Evolutionary conservation across 2,888 invertebrate species (phyloP), one percentile per base, ranked within the genome.

Genomic region (Diarsia rubi): DNA sequence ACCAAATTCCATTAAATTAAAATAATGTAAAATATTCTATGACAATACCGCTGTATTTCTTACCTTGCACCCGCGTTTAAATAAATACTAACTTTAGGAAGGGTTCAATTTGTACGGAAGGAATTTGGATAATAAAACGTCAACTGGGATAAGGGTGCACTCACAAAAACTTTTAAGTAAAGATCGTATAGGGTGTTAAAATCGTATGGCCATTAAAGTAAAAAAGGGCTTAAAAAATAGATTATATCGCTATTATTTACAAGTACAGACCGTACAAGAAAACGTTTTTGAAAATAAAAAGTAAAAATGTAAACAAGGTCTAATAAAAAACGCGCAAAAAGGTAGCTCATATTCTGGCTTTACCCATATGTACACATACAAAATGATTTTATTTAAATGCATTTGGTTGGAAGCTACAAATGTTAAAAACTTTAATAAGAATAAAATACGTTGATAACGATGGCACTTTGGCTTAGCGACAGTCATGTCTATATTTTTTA

Each of bases 401-500:
- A 47, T 67, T 81, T 86, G 88, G 88, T 81, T 86, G 88, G 88
- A 87, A 92, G 88, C 87, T 73, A 85, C 83, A 87, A 88, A 85
- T 78, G 81, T 85, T 82, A 57, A 66, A 79, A 82, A 74, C 12
- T 3, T 63, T 67, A 83, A 86, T 85, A 83, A 81, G 83, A 88
- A 90, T 91, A 92, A 92, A 92, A 83, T 69, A 66, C 64, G 67
- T 79, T 89, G 73, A 85, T 92, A 88, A 91, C 83, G 88, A 86
- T 78, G 82, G 83, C 89, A 86, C 86, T 90, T 89, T 80, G 70
- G 72, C 45, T 44, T 47, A 74, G 74, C 67, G 91, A 91, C 90
- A 88, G 76, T 88, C 89, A 92, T 90, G 91, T 91, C 92, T 92
- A 91, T 92, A 92, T 93, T 90, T 92, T 92, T 89, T 89, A 87